These are phyloP conservation scores for Pimephales promelas DNA, from an alignment of 2,113 vertebrate species.

Conservation along the genomic window DNA sequence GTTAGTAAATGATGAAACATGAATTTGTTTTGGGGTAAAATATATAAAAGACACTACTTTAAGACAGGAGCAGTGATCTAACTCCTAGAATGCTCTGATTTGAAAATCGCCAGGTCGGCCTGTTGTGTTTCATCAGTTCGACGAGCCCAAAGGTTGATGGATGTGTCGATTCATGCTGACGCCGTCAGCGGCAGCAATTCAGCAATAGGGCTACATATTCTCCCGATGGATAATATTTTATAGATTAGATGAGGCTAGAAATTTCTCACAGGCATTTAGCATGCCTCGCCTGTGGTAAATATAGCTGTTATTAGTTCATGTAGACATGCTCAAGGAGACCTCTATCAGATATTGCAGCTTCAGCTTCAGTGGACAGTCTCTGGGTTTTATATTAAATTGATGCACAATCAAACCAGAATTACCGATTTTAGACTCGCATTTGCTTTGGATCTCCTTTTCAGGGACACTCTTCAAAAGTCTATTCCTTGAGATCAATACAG, in stretches of 20 bases:
- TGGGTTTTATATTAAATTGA: slow-evolving; percentile 19
- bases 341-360: slow-evolving; percentile 13
- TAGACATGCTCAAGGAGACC: slow-evolving; percentile 40
- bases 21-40: too few relatives aligned
- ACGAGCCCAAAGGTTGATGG: background rate
- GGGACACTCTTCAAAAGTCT: slow-evolving; percentile 18
- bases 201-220: slow-evolving; percentile 5
- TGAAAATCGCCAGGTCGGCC: background rate
- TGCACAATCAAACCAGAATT: slow-evolving; percentile 11
- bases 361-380: background rate
- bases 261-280: slow-evolving; percentile 56
- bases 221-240: slow-evolving; percentile 56
- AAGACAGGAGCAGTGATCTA: background rate
- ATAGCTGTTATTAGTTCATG: slow-evolving; percentile 49
- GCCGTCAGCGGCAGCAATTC: slow-evolving; percentile 2
- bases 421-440: slow-evolving; percentile 22
- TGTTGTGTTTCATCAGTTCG: background rate
- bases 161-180: slow-evolving; percentile 45
- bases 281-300: slow-evolving; percentile 54
- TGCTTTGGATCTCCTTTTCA: slow-evolving; percentile 36
- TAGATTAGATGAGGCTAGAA: slow-evolving; percentile 54
- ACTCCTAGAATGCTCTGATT: background rate
- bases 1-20: too few relatives aligned
- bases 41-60: too few relatives aligned
- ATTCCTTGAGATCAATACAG: slow-evolving; percentile 42